A percentile compares a stretch with the other conserved stretches of the same genome.
phyloP scores from a whole-genome alignment of 2,888 invertebrate genomes.

The Zygothrica quintamaculata region DNA sequence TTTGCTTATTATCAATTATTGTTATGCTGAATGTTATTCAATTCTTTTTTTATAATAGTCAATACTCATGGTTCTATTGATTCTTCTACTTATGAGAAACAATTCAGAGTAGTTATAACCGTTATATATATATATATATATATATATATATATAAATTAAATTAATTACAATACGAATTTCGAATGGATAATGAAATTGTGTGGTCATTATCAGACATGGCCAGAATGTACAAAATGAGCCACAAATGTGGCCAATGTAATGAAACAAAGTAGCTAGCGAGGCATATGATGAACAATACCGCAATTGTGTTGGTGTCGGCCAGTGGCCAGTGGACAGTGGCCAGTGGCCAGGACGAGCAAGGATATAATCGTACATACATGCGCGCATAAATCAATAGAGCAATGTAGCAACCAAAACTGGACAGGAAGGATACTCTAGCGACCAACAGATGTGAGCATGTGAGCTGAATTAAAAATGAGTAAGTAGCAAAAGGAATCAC shows the following conservation, averaged over 20 bases:
- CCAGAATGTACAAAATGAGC: constrained; percentile 70
- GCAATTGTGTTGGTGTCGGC: constrained; percentile 6
- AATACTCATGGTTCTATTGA: too few relatives aligned
- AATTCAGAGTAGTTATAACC: constrained; percentile 20
- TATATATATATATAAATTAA: constrained; percentile 61
- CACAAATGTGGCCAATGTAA: constrained; percentile 75
- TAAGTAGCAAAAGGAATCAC: constrained; percentile 49
- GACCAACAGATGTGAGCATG: constrained; percentile 73
- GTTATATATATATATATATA: constrained; percentile 21
- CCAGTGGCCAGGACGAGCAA: constrained; percentile 26
- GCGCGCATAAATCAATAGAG: constrained; percentile 74
- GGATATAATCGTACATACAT: constrained; percentile 41
- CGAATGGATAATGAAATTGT: constrained; percentile 77
- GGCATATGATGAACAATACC: constrained; percentile 67
- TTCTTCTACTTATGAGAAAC: too few relatives aligned
- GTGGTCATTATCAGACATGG: constrained; percentile 77
- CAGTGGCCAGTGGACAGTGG: background rate
- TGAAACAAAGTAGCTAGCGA: constrained; percentile 73
- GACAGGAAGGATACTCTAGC: constrained; percentile 56
- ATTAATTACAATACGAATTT: constrained; percentile 77
- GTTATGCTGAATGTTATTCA: too few relatives aligned
- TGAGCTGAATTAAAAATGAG: constrained; percentile 78
- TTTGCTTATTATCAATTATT: too few relatives aligned
- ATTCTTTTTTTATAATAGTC: too few relatives aligned
- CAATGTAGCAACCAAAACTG: constrained; percentile 53